A percentile compares a stretch with the other conserved stretches of the same genome.
phyloP scores from a whole-genome alignment of 2,888 invertebrate genomes.

The Ypsolopha scabrella region DNA sequence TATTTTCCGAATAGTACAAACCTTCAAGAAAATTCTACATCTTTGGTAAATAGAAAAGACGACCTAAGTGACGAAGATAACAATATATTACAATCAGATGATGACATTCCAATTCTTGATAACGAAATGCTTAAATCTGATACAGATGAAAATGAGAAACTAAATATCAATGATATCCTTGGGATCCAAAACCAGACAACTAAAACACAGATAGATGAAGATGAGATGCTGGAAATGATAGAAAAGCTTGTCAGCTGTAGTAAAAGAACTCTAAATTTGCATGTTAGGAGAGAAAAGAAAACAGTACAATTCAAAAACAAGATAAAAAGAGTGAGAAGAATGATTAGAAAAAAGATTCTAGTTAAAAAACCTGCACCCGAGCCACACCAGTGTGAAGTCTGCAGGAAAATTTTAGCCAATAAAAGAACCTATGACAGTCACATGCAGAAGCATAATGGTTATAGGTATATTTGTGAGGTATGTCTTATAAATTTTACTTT shows the following conservation, averaged over 20 bases:
- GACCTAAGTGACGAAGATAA: background rate
- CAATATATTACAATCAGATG: background rate
- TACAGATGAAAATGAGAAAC: background rate
- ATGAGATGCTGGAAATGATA: background rate
- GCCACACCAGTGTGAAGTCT: constrained; percentile 30
- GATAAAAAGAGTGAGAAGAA: background rate
- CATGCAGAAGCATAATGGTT: constrained; percentile 46
- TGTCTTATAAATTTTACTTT: background rate
- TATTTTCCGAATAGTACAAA: constrained; percentile 12
- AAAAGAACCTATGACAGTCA: constrained; percentile 35
- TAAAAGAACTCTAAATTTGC: background rate
- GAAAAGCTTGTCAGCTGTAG: background rate
- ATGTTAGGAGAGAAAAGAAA: background rate
- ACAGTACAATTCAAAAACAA: background rate
- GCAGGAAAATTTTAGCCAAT: constrained; percentile 37
- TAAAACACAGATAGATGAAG: background rate
- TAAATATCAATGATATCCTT: too few relatives aligned
- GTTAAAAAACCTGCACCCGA: constrained; percentile 7
- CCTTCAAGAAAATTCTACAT: background rate
- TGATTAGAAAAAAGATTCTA: background rate
- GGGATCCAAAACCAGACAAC: too few relatives aligned
- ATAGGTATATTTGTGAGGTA: constrained; percentile 41
- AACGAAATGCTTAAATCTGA: background rate
- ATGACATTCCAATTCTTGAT: background rate
- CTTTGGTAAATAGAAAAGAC: background rate